Evolutionary conservation across 1,140 invertebrate genomes (phyloP), one percentile per base, ranked within the genome.

Genomic region (Ostrea edulis): DNA sequence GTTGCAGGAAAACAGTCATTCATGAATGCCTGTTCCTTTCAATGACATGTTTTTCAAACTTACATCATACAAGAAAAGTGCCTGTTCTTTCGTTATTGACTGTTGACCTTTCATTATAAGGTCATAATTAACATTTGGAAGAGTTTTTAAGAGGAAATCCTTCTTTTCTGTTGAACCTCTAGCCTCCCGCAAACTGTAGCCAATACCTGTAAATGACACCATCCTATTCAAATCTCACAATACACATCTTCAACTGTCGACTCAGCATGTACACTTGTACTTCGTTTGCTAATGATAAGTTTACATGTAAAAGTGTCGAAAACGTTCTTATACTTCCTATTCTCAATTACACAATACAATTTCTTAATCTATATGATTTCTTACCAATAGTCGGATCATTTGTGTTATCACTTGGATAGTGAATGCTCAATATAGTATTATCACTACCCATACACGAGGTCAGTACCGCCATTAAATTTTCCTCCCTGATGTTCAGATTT

Each of bases 1-100:
- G 35, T 44, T 44, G 1, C 35, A 5, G 5, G 1, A 44, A 44
- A 44, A n/a, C n/a, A n/a, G n/a, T n/a, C n/a, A n/a, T n/a, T 44
- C 1, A 5, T 44, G 35, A 44, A 44, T 44, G 35, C 35, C 5
- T 1, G 5, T n/a, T 44, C n/a, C n/a, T n/a, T n/a, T n/a, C n/a
- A n/a, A n/a, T n/a, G n/a, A n/a, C n/a, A 44, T 44, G 35, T n/a
- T 44, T 44, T 5, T 53, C 51, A 52, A 53, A 53, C 82, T 83
- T 83, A 83, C 82, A 53, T 54, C 82, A n/a, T 53, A 83, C 20
- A 83, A 25, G n/a, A 29, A 83, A 52, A 83, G 82, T 83, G 82
- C 82, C 53, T 83, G 82, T 20, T 83, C 53, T 83, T 83, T 54
- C n/a, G 82, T 83, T 53, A 83, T 22, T 12, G 17, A 9, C 25